A percentile compares a stretch with the other conserved stretches of the same genome.
Conservation (phyloP, 2,888 invertebrate species). For the Polyploca ridens region DNA sequence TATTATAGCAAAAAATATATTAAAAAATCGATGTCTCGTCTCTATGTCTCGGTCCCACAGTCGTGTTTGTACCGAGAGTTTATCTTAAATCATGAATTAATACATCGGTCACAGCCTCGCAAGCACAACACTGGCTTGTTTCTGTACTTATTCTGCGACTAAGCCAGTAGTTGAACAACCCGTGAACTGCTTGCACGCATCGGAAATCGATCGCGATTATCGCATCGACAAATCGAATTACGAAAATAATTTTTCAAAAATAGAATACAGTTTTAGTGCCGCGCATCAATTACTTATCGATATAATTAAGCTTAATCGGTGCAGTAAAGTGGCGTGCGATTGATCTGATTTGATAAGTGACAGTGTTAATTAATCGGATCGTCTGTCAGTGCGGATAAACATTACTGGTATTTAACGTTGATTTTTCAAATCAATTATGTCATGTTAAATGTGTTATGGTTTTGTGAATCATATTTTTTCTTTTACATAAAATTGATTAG, state of each 20-base stretch:
- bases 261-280: constrained; percentile 31
- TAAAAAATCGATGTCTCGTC: constrained; percentile 8
- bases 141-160: constrained; percentile 35
- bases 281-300: constrained; percentile 35
- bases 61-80: constrained; percentile 6
- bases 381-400: constrained; percentile 34
- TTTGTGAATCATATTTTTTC: not conserved
- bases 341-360: constrained; percentile 37
- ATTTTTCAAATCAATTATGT: constrained; percentile 23
- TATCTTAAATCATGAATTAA: constrained; percentile 70
- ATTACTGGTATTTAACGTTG: constrained; percentile 41
- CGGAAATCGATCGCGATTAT: constrained; percentile 41
- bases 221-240: constrained; percentile 15
- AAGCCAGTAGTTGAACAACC: constrained; percentile 68
- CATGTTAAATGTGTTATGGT: constrained; percentile 16
- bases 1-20: constrained; percentile 11
- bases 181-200: constrained; percentile 68
- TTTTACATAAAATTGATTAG: not conserved
- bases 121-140: constrained; percentile 44
- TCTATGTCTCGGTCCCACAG: constrained; percentile 10
- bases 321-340: constrained; percentile 19
- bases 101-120: constrained; percentile 50
- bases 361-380: constrained; percentile 45
- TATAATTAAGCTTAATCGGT: constrained; percentile 46
- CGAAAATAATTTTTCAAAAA: constrained; percentile 34